phyloP scores from a whole-genome alignment of 2,888 invertebrate species.

The Leptura quadrifasciata region DNA sequence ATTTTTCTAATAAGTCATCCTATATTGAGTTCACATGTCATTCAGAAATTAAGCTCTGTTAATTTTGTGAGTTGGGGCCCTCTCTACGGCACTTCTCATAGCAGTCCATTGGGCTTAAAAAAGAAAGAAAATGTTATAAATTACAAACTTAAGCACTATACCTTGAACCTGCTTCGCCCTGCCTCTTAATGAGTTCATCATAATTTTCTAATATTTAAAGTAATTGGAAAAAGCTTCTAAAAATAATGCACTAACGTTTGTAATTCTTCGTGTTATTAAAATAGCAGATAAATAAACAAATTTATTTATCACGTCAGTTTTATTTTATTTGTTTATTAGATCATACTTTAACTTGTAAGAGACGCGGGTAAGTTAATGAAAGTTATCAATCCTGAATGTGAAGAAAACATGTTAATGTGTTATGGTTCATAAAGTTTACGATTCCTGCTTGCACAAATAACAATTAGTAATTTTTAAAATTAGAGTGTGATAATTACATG shows the following conservation, averaged over 20 bases:
- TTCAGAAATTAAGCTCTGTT: no score
- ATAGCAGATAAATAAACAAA: neutral
- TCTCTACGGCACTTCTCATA: no score
- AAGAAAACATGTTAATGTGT: conserved; percentile 9
- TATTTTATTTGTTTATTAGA: neutral
- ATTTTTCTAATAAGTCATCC: no score
- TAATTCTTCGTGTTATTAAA: neutral
- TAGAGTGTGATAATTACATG: conserved; percentile 24
- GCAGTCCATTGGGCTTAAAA: no score
- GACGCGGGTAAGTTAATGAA: neutral
- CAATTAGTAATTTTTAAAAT: conserved; percentile 36
- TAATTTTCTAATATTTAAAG: neutral
- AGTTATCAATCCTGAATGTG: neutral
- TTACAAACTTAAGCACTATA: no score
- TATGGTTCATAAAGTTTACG: conserved; percentile 3
- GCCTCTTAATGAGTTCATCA: no score
- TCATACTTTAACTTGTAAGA: conserved; percentile 6
- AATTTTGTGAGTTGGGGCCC: no score
- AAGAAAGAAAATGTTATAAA: no score
- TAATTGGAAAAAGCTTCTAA: no score
- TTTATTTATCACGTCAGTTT: neutral
- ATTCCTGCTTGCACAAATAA: conserved; percentile 16
- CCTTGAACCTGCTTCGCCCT: no score
- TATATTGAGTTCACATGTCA: no score
- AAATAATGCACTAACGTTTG: no score